Base-by-base conservation (phyloP, 2,113 vertebrate species). In the Muntiacus reevesi region DNA sequence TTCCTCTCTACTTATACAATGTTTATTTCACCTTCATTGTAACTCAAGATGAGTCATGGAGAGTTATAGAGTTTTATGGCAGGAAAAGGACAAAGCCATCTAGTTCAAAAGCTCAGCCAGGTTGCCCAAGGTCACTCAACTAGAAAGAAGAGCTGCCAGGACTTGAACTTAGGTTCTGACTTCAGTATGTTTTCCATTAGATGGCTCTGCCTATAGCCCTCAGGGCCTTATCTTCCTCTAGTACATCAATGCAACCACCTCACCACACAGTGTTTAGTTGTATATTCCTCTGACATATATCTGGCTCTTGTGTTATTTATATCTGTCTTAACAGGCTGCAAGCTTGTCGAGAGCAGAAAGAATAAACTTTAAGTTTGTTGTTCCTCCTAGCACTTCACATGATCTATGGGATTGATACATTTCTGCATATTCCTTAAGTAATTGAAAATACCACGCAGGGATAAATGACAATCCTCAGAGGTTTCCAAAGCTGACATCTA, bases 11-110 rank as follows among this genome's bases (percentile, higher is more conserved):
- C 87, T 95, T 87, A 95, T 7, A 93, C 57, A 62, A 95, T 90
- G 78, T 89, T 94, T 95, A 92, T 87, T 94, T 82, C 93, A 91
- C 67, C 47, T 94, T 97, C 67, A 71, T 81, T 98, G 71, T 95
- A 94, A 64, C 85, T 93, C 83, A 95, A 84, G 94, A 97, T 98
- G 98, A 97, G 92, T 98, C 97, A 97, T 83, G 50, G 83, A 97
- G 86, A 89, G 78, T 96, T 96, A 86, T 54, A 94, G 81, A 94
- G 30, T 89, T 97, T 98, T 97, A 98, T 94, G 91, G 91, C 95
- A 95, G 92, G 95, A 97, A 97, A 78, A 84, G 25, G 91, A 95
- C 91, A 97, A 97, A 97, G 60, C 60, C 78, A 83, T 93, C 50
- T 71, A 93, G 82, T 97, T 95, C 78, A 95, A 91, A 97, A 82